phyloP scores from a whole-genome alignment of 2,113 vertebrate genomes.

The Atrichornis clamosus region DNA sequence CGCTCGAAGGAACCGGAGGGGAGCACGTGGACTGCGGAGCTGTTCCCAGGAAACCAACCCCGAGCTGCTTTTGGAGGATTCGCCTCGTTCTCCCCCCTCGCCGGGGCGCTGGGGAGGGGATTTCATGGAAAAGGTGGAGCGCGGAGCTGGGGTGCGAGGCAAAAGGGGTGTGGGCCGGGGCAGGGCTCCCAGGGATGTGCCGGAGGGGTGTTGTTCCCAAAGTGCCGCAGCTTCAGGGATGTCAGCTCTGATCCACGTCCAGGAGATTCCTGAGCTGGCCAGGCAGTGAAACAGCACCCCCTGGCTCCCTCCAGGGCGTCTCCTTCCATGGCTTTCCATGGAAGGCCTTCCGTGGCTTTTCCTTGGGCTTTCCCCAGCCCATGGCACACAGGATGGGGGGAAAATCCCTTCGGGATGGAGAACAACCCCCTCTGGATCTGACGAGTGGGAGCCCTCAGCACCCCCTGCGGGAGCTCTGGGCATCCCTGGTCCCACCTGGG shows the following conservation, averaged over 20 bases:
- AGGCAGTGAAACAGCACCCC: too few relatives aligned
- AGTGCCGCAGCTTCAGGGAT: background rate
- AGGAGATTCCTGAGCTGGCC: background rate
- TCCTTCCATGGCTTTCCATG: background rate
- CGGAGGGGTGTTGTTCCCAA: background rate
- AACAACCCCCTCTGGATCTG: fast-evolving
- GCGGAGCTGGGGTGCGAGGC: fast-evolving
- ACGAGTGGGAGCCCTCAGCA: background rate
- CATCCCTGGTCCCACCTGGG: background rate
- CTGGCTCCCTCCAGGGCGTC: background rate
- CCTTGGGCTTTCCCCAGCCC: background rate
- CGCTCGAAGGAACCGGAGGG: background rate
- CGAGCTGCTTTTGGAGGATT: background rate
- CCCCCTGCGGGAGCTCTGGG: background rate
- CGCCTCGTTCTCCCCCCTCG: background rate
- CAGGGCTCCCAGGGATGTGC: background rate
- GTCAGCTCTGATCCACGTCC: background rate
- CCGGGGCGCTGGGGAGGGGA: background rate
- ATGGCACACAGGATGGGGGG: background rate
- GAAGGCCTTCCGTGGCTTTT: background rate
- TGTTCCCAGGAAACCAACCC: background rate
- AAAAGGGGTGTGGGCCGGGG: background rate
- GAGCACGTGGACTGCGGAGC: background rate
- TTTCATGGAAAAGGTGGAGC: fast-evolving
- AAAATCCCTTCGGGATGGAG: background rate